These are phyloP conservation scores for Cryptus armator DNA, from an alignment of 2,888 invertebrate species.

Conservation along the genomic window DNA sequence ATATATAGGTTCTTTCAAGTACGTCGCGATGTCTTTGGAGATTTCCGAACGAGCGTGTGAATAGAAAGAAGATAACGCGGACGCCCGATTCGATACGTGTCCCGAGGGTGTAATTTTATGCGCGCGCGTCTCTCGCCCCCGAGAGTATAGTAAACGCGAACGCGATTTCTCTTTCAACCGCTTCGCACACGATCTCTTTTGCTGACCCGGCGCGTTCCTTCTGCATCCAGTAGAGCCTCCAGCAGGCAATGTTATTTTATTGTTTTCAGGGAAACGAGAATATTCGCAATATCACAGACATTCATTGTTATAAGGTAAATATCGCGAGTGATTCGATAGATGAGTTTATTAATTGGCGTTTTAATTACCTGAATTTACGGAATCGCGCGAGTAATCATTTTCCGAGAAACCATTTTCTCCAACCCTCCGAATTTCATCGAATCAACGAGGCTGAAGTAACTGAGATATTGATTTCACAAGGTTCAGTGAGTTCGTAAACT, in stretches of 20 bases:
- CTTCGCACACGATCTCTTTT: constrained; percentile 23
- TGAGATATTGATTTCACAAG: too few relatives aligned
- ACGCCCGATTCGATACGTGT: constrained; percentile 29
- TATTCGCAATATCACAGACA: too few relatives aligned
- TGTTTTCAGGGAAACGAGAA: too few relatives aligned
- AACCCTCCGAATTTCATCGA: too few relatives aligned
- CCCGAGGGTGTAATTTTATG: constrained; percentile 53
- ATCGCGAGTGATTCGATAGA: too few relatives aligned
- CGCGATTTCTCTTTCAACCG: constrained; percentile 38
- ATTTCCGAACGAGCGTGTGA: constrained; percentile 20
- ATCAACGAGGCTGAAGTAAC: too few relatives aligned
- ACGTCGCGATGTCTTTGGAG: constrained; percentile 7
- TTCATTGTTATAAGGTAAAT: too few relatives aligned
- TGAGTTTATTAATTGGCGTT: too few relatives aligned
- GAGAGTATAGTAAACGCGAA: constrained; percentile 23
- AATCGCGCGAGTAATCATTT: too few relatives aligned
- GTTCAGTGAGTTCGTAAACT: too few relatives aligned
- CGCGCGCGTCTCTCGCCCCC: background rate
- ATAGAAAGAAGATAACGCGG: background rate
- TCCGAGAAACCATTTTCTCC: too few relatives aligned
- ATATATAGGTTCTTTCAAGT: background rate
- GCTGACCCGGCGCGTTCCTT: constrained; percentile 24
- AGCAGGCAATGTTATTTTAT: background rate
- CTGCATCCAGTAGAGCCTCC: background rate
- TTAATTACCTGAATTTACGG: too few relatives aligned